Evolutionary conservation across 2,888 invertebrate genomes (phyloP).

Genomic region (Drosophila kanekoi): DNA sequence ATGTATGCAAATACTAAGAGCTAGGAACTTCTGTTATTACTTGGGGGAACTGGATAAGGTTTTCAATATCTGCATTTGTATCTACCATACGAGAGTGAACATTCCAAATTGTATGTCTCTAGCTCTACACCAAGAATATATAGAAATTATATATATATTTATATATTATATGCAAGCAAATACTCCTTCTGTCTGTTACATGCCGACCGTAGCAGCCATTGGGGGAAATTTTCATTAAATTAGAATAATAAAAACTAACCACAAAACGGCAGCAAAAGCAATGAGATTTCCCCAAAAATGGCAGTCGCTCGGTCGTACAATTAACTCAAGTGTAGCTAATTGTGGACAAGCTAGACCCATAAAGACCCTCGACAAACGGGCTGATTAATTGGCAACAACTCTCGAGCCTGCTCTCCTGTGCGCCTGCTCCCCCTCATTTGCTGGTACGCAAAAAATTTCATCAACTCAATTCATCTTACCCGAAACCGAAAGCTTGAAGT

Average conservation of each 20-base stretch:
- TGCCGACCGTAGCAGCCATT: neutral
- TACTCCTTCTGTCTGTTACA: neutral
- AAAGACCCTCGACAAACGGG: constrained; percentile 42
- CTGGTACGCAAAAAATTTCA: constrained; percentile 65
- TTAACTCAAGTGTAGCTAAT: constrained; percentile 40
- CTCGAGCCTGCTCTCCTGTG: neutral
- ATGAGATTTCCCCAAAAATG: constrained; percentile 34
- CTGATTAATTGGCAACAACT: constrained; percentile 61
- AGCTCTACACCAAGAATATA: no score
- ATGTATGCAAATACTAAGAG: no score
- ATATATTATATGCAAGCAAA: no score
- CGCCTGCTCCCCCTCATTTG: neutral
- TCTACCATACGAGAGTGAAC: no score
- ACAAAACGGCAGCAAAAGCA: constrained; percentile 44
- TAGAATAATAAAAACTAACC: constrained; percentile 61
- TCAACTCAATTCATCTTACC: constrained; percentile 73
- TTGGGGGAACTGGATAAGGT: no score
- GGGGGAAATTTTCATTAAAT: constrained; percentile 69
- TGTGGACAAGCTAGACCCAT: constrained; percentile 50
- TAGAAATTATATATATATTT: no score
- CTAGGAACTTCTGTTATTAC: no score
- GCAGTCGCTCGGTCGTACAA: constrained; percentile 26
- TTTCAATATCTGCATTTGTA: no score
- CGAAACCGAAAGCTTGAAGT: constrained; percentile 27
- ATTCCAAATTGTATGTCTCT: no score